Conservation (phyloP, 2,797 vertebrate species). For the Aselliscus stoliczkanus region DNA sequence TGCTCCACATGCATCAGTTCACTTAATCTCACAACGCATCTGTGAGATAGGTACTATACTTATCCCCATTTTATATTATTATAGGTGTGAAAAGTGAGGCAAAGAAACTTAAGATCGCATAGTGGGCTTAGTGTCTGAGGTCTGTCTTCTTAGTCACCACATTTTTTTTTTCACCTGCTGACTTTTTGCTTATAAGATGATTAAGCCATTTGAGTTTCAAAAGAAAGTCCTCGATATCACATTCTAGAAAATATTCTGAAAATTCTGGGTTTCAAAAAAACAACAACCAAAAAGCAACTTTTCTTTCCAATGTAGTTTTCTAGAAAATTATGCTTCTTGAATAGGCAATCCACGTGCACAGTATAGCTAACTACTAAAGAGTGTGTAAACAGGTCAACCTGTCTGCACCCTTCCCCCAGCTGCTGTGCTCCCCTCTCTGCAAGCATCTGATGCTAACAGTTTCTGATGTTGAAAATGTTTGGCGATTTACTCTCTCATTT, state of each 20-base stretch:
- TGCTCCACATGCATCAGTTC: background rate
- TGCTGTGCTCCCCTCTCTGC: background rate
- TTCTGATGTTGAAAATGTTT: background rate
- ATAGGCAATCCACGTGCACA: background rate
- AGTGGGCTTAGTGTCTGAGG: background rate
- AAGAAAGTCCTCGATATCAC: background rate
- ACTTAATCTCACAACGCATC: background rate
- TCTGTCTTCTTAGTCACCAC: background rate
- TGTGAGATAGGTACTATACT: background rate
- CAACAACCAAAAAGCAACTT: background rate
- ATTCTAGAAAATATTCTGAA: conserved; percentile 2
- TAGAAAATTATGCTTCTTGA: background rate
- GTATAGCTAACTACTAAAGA: background rate
- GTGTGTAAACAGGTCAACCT: background rate
- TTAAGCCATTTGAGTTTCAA: background rate
- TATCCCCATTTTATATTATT: background rate
- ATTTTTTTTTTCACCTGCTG: background rate
- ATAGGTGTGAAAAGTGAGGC: background rate
- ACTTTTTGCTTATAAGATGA: background rate
- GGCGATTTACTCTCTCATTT: background rate
- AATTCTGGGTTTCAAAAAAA: background rate
- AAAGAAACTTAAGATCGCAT: background rate
- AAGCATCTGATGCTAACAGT: background rate
- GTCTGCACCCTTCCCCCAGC: background rate
- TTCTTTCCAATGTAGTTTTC: background rate